Evolutionary conservation across 2,113 vertebrate species (phyloP), one percentile per base, ranked within the genome.

Genomic region (Sprattus sprattus): DNA sequence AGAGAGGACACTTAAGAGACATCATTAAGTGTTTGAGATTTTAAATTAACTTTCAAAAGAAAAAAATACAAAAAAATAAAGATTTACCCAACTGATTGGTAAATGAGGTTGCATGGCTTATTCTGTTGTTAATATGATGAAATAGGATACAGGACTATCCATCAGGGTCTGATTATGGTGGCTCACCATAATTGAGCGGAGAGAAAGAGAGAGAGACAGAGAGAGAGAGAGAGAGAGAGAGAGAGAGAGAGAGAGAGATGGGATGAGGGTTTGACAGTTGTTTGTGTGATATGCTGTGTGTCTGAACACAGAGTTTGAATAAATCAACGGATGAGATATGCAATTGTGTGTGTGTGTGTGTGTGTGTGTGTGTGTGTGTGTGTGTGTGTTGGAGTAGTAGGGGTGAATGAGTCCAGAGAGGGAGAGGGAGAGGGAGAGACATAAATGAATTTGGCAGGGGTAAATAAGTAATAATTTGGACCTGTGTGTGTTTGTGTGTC

Each of bases 141-240:
- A 88, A 85, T 45, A 82, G 57, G 82, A 88, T 88, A 82, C 82
- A 86, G 83, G 64, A 39, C 57, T 52, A 89, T 88, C 82, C 80
- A 88, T 88, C 84, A 85, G 60, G 46, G 83, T 87, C 75, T 86
- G 85, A 81, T 89, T 89, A 45, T 32, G 25, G 84, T 85, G 85
- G 84, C 87, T 88, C 84, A 84, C 75, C 50, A 39, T 81, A 71
- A 85, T 25, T 83, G 47, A 50, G 46, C 60, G 81, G 81, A 81
- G 46, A 85, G 84, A 49, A 75, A 47, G 25, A 75, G n/a, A n/a
- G n/a, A n/a, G n/a, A n/a, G n/a, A n/a, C n/a, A 83, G 81, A 81
- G 46, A 85, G 84, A 49, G 81, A 47, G 25, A 75, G n/a, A 83
- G 81, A 81, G 46, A 85, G 84, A 49, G 81, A 47, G 25, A 75